Conservation (phyloP, 2,888 invertebrate species). For the Physocephala rufipes region DNA sequence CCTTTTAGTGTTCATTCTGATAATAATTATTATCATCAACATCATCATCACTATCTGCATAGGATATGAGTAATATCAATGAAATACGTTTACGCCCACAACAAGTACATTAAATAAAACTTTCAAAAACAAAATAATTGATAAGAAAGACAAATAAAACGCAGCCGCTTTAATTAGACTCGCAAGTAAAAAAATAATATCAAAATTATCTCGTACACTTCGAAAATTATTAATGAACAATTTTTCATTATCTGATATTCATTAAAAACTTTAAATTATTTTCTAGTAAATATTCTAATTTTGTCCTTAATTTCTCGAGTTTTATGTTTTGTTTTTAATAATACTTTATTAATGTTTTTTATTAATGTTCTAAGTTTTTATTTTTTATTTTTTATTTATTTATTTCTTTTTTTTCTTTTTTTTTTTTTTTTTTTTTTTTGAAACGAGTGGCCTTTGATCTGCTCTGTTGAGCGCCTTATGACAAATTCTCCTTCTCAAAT, state of each 20-base stretch:
- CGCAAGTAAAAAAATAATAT: neutral
- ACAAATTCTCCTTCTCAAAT: no score
- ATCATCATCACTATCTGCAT: no score
- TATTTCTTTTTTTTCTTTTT: neutral
- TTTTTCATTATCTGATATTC: no score
- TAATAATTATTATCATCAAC: neutral
- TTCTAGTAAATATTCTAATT: no score
- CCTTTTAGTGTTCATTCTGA: neutral
- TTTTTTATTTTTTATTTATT: neutral
- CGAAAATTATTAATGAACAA: neutral
- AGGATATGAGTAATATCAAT: no score
- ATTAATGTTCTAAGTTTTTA: no score
- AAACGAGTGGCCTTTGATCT: neutral
- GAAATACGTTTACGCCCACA: conserved; percentile 10
- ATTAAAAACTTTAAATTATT: no score
- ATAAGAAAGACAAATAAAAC: conserved; percentile 11
- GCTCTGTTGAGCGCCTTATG: no score
- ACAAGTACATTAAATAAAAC: neutral
- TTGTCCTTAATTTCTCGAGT: no score
- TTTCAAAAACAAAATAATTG: neutral
- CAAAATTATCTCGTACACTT: neutral
- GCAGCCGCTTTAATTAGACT: conserved; percentile 8
- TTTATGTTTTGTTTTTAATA: no score
- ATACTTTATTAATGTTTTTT: no score
- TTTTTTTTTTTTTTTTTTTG: no score